Conservation (phyloP, 1,140 invertebrate genomes). For the Penaeus japonicus region DNA sequence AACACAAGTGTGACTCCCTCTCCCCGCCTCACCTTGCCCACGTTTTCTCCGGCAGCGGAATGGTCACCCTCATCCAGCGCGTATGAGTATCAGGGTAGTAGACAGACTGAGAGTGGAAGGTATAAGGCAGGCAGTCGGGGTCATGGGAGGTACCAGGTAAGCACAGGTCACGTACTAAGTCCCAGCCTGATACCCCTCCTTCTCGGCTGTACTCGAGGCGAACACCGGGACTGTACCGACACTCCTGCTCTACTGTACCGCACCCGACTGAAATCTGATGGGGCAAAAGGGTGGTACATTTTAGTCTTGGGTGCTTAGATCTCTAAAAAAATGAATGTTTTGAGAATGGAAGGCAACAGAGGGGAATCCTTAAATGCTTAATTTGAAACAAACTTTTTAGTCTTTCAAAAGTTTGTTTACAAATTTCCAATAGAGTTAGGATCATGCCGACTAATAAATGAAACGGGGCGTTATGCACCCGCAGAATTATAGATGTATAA, state of each 20-base stretch:
- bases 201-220: slow-evolving; percentile 63
- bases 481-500: no score
- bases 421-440: no score
- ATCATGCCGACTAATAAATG: no score
- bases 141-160: slow-evolving; percentile 61
- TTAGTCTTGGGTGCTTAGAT: no score
- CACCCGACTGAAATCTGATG: slow-evolving; percentile 64
- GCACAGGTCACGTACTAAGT: slow-evolving; percentile 64
- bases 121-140: slow-evolving; percentile 64
- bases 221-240: slow-evolving; percentile 58
- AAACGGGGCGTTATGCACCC: no score
- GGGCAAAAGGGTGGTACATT: slow-evolving; percentile 33
- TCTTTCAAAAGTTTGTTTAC: no score
- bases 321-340: no score
- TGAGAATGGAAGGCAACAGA: no score
- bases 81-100: slow-evolving; percentile 63
- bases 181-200: slow-evolving; percentile 62
- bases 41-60: slow-evolving; percentile 64
- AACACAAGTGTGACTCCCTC: no score
- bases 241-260: slow-evolving; percentile 60
- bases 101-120: slow-evolving; percentile 63
- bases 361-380: no score
- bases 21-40: slow-evolving; percentile 63
- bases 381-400: no score
- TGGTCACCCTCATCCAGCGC: slow-evolving; percentile 64